phyloP scores from a whole-genome alignment of 30 jellyfish, hydroid and myxozoan genomes.

The Aurelia sp. region DNA sequence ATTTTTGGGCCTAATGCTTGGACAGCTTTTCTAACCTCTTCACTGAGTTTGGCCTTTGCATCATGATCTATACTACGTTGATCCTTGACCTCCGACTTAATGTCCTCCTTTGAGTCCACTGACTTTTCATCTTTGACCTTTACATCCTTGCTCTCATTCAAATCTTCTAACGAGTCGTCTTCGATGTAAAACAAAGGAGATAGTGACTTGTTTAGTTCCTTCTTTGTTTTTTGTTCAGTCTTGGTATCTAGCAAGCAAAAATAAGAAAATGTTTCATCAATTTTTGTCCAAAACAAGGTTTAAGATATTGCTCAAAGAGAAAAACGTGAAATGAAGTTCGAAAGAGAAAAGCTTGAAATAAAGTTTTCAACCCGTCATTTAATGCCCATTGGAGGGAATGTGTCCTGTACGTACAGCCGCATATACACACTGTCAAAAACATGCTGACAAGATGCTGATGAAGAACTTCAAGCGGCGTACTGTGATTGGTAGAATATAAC shows the following conservation, averaged over 20 bases:
- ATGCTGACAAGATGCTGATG: too few species aligned
- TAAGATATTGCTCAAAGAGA: too few species aligned
- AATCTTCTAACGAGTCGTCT: slow-evolving; percentile 6
- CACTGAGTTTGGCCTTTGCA: slow-evolving; percentile 14
- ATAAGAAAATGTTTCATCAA: too few species aligned
- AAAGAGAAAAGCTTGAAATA: too few species aligned
- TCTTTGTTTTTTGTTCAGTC: neutral
- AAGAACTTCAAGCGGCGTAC: too few species aligned
- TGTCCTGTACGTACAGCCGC: too few species aligned
- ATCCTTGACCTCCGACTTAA: neutral
- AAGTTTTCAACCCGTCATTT: too few species aligned
- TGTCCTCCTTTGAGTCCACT: neutral
- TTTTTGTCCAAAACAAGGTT: too few species aligned
- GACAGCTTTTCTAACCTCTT: slow-evolving; percentile 48
- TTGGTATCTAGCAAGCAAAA: neutral
- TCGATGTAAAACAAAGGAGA: slow-evolving; percentile 32
- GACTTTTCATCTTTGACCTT: neutral
- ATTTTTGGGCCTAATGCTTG: slow-evolving; percentile 48
- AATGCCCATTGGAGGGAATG: too few species aligned
- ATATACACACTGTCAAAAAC: too few species aligned
- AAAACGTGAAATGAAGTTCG: too few species aligned
- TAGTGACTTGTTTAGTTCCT: neutral
- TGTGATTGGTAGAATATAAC: too few species aligned
- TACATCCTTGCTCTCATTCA: neutral
- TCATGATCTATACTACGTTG: neutral